Base-by-base conservation (phyloP, 2,888 invertebrate genomes). In the Acronicta alni region DNA sequence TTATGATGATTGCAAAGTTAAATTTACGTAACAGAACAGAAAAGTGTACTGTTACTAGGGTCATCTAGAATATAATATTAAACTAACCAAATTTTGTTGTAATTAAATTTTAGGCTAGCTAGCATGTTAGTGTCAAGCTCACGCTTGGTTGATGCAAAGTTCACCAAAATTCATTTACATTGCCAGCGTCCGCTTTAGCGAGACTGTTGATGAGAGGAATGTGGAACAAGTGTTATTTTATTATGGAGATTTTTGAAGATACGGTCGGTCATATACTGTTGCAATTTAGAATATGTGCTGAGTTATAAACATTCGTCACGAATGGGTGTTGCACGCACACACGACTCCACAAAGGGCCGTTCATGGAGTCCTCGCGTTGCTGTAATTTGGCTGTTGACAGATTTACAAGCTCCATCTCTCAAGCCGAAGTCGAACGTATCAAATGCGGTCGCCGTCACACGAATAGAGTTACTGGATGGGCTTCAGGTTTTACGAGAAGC, bases 351-450 rank as follows among this genome's bases (percentile, higher is more conserved):
- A 75, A 76, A 72, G 67, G 72, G 65, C 69, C 64, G 69, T 82
- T 80, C 80, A 81, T 83, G 81, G 75, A 76, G 77, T 77, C 69
- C 67, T 79, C 77, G 75, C 73, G 78, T 80, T 81, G 82, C 77
- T 82, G 86, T 88, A 86, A 89, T 90, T 89, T 89, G 86, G 81
- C 46, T 84, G 86, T 80, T 84, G 91, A 90, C 89, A 91, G 89
- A 89, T 91, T 91, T 91, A 91, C 89, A 83, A 79, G 81, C 87
- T 75, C 65, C 80, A 80, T 79, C 80, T 79, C 77, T 77, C 76
- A 75, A 74, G 69, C 65, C 64, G 62, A 54, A 63, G 64, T 55
- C 68, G 72, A 78, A 78, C 68, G 77, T 73, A 82, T 80, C 75
- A 64, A 72, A 70, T 76, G 79, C 76, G 73, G 72, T 69, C 60